phyloP scores from a whole-genome alignment of 1,140 invertebrate species.

The Sycophaga agraensis region DNA sequence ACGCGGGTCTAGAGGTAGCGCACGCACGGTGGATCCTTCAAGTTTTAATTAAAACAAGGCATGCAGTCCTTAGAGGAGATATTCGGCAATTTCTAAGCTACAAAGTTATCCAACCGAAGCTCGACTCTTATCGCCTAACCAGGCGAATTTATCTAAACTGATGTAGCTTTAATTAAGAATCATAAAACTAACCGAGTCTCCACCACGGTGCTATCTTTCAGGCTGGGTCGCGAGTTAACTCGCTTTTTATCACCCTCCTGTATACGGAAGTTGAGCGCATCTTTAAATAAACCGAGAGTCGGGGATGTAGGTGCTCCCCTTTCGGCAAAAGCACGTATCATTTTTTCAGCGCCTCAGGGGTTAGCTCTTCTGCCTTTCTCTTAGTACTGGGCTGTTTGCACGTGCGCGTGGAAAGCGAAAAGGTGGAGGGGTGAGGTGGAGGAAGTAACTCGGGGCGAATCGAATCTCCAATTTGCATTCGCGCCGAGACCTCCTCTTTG shows the following conservation, averaged over 20 bases:
- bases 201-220: not conserved
- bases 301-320: too few relatives aligned
- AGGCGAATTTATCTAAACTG: constrained; percentile 4
- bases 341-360: constrained; percentile 5
- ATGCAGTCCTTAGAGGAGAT: too few relatives aligned
- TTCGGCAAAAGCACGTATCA: not conserved
- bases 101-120: too few relatives aligned
- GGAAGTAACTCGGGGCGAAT: constrained; percentile 20
- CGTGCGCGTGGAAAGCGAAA: too few relatives aligned
- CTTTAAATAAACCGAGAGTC: not conserved
- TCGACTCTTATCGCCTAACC: not conserved
- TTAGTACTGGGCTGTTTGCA: not conserved
- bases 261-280: not conserved
- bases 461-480: constrained; percentile 29
- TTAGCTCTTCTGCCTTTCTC: not conserved
- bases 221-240: not conserved
- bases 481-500: constrained; percentile 8
- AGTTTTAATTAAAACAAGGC: too few relatives aligned
- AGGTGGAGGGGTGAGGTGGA: too few relatives aligned
- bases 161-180: constrained; percentile 3
- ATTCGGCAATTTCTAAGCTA: too few relatives aligned
- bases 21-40: too few relatives aligned
- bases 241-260: not conserved
- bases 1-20: too few relatives aligned
- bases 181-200: not conserved